phyloP scores from a whole-genome alignment of 2,113 vertebrate genomes.

The Notothenia rossii region DNA sequence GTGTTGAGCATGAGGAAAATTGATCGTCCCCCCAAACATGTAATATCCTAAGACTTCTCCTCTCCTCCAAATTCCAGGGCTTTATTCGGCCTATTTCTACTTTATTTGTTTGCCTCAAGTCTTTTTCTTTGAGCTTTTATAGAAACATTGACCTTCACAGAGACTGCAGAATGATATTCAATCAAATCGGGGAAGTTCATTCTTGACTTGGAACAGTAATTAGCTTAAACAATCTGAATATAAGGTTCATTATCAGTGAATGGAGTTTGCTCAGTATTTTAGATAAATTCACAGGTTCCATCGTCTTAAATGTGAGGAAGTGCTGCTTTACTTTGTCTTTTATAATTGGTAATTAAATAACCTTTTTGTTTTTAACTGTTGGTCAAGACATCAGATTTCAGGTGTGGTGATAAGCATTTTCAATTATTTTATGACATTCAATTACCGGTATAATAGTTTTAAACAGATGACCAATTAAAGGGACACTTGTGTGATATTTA shows the following conservation, averaged over 20 bases:
- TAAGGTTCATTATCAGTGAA: background rate
- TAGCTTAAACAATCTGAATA: background rate
- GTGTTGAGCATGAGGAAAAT: conserved; percentile 24
- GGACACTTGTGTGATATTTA: background rate
- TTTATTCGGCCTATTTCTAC: background rate
- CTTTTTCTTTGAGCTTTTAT: background rate
- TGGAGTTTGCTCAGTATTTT: background rate
- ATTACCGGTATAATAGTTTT: conserved; percentile 18
- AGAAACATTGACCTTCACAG: background rate
- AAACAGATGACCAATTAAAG: conserved; percentile 28
- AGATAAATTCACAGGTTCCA: background rate
- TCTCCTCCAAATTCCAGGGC: background rate
- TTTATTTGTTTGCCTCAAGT: background rate
- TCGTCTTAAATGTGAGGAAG: background rate
- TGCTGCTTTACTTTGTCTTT: conserved; percentile 30
- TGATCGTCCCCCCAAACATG: background rate
- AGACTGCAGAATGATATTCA: conserved; percentile 6
- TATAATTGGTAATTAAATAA: conserved; percentile 17
- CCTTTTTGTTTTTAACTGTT: conserved; percentile 20
- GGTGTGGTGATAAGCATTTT: conserved; percentile 26
- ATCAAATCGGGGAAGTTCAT: background rate
- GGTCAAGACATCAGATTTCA: conserved; percentile 10
- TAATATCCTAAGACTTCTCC: conserved; percentile 1
- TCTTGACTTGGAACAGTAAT: background rate
- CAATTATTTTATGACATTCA: conserved; percentile 38